Evolutionary conservation across 2,113 vertebrate species (phyloP).

Genomic region (Brevimyrus niger): DNA sequence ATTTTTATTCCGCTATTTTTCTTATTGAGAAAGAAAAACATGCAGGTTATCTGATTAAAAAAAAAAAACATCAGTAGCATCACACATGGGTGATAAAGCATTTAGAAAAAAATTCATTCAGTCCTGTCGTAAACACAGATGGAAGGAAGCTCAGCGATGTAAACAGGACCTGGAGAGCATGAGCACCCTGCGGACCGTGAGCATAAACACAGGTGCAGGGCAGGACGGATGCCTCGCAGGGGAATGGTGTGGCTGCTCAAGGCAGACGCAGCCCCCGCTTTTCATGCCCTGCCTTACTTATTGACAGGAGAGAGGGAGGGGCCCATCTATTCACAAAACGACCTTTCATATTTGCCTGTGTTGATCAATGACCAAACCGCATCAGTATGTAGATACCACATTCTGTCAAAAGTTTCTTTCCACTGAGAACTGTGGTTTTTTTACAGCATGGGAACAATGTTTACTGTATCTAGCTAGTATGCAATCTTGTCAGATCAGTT

Average conservation of each 20-base stretch:
- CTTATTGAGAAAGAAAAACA: constrained; percentile 47
- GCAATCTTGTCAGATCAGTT: background rate
- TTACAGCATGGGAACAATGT: background rate
- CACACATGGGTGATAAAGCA: constrained; percentile 55
- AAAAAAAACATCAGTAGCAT: constrained; percentile 20
- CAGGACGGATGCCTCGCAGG: background rate
- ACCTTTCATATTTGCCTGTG: background rate
- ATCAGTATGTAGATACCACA: background rate
- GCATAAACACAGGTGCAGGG: constrained; percentile 22
- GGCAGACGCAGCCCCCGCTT: background rate
- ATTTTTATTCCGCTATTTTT: constrained; percentile 42
- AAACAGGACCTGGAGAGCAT: background rate
- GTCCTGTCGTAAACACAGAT: constrained; percentile 28
- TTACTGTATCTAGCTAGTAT: background rate
- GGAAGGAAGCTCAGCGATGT: constrained; percentile 13
- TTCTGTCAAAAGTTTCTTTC: background rate
- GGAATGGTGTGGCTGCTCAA: constrained; percentile 7
- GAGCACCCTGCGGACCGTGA: background rate
- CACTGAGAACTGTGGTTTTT: background rate
- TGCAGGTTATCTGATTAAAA: constrained; percentile 27
- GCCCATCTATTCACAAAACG: background rate
- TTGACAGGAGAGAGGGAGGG: background rate
- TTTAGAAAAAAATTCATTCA: constrained; percentile 37
- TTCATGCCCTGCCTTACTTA: background rate
- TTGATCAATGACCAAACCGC: background rate